A percentile compares a stretch with the other conserved stretches of the same genome.
Evolutionary conservation across 2,797 vertebrate genomes (phyloP).

Genomic region (Dendrocincla fuliginosa): DNA sequence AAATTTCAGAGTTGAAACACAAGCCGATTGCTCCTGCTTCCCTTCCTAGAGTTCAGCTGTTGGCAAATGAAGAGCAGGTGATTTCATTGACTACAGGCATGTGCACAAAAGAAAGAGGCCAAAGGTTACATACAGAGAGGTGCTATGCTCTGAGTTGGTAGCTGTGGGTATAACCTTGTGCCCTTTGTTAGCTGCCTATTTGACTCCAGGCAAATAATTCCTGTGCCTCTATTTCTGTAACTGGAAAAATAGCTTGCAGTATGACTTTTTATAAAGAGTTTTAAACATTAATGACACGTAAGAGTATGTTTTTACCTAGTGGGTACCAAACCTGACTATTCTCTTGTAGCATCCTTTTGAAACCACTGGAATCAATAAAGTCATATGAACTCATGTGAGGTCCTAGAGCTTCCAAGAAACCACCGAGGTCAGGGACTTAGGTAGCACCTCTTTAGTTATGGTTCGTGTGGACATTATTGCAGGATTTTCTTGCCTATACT

Average conservation of each 20-base stretch:
- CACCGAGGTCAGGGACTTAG: not conserved
- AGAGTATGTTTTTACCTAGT: not conserved
- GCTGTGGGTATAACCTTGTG: not conserved
- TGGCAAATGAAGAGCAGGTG: not conserved
- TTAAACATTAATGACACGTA: not conserved
- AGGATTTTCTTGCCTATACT: not conserved
- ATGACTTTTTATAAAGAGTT: not conserved
- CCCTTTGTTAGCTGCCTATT: not conserved
- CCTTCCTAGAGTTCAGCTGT: not conserved
- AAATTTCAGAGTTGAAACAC: not conserved
- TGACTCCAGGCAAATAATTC: not conserved
- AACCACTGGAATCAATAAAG: not conserved
- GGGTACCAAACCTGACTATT: not conserved
- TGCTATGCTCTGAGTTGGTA: not conserved
- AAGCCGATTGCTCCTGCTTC: not conserved
- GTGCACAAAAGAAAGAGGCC: not conserved
- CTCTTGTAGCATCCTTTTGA: not conserved
- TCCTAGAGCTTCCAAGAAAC: not conserved
- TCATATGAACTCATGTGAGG: not conserved
- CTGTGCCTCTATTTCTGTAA: not conserved
- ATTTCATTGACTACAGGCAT: not conserved
- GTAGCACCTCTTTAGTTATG: not conserved
- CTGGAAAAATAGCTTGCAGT: not conserved
- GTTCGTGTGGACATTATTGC: rapidly evolving
- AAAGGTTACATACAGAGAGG: not conserved